phyloP scores from a whole-genome alignment of 2,888 invertebrate species.

The Euphydryas editha region DNA sequence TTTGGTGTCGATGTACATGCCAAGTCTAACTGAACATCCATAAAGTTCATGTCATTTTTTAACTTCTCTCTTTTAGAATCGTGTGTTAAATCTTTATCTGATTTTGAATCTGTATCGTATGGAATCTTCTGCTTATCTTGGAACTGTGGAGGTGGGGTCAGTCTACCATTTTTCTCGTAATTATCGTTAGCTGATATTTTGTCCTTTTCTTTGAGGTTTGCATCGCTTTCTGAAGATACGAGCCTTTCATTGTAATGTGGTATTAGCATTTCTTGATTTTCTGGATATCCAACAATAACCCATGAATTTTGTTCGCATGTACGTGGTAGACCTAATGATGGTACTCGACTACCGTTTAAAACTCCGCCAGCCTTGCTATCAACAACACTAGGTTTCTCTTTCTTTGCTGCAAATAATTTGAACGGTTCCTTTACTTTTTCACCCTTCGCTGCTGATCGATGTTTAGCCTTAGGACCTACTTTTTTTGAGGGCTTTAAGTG shows the following conservation, averaged over 20 bases:
- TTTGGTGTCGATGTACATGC: constrained; percentile 80
- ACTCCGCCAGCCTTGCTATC: constrained; percentile 68
- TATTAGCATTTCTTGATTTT: constrained; percentile 69
- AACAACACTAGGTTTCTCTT: constrained; percentile 65
- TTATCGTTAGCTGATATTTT: constrained; percentile 52
- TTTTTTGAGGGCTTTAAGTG: constrained; percentile 77
- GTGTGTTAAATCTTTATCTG: constrained; percentile 66
- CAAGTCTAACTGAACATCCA: constrained; percentile 71
- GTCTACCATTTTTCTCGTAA: constrained; percentile 58
- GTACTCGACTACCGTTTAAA: constrained; percentile 71
- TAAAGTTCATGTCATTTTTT: constrained; percentile 71
- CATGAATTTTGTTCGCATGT: constrained; percentile 69
- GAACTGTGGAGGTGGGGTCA: constrained; percentile 77
- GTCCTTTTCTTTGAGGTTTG: constrained; percentile 56
- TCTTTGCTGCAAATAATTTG: constrained; percentile 69
- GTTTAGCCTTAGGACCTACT: constrained; percentile 75
- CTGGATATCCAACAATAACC: constrained; percentile 73
- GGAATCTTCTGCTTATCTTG: constrained; percentile 73
- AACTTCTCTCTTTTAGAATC: constrained; percentile 78
- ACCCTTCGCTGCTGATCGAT: constrained; percentile 64
- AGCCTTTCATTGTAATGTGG: constrained; percentile 75
- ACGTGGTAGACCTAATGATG: constrained; percentile 73
- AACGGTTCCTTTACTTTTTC: constrained; percentile 70
- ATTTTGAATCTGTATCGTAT: constrained; percentile 64
- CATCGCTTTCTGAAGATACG: constrained; percentile 59